A percentile compares a stretch with the other conserved stretches of the same genome.
Conservation (phyloP, 2,113 vertebrate species). For the Agapornis roseicollis region DNA sequence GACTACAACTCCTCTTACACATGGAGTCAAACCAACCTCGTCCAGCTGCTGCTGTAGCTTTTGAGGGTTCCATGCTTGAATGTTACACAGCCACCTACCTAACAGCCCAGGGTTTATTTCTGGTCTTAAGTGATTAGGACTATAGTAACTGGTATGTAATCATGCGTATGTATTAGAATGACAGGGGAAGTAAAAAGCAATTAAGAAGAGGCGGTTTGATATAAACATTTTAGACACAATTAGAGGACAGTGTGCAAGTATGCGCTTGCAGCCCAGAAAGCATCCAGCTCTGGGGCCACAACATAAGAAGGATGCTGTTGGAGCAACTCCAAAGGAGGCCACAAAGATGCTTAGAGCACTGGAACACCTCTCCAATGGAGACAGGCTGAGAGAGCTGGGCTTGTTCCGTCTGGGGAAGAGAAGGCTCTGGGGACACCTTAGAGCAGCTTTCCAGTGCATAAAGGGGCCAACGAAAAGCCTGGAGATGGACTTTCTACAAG, state of each 20-base stretch:
- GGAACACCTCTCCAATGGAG: neutral
- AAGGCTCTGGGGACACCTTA: neutral
- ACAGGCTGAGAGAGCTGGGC: neutral
- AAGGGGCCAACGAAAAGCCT: neutral
- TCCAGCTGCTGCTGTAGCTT: neutral
- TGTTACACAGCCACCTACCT: neutral
- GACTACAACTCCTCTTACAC: neutral
- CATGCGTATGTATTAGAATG: fast-evolving
- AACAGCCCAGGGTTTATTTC: neutral
- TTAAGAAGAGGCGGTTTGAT: neutral
- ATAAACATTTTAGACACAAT: too few relatives aligned
- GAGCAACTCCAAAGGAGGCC: neutral
- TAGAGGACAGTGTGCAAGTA: neutral
- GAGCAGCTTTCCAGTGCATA: neutral
- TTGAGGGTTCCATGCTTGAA: neutral
- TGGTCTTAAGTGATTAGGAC: neutral
- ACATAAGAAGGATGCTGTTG: neutral
- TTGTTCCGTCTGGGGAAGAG: neutral
- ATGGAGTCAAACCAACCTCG: neutral
- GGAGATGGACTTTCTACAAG: neutral
- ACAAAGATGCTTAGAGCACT: neutral
- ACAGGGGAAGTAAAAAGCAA: neutral
- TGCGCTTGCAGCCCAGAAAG: neutral
- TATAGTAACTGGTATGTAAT: neutral
- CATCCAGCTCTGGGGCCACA: neutral